These are phyloP conservation scores for Ceyx erithaca DNA, from an alignment of 2,797 vertebrate genomes.

Conservation along the genomic window DNA sequence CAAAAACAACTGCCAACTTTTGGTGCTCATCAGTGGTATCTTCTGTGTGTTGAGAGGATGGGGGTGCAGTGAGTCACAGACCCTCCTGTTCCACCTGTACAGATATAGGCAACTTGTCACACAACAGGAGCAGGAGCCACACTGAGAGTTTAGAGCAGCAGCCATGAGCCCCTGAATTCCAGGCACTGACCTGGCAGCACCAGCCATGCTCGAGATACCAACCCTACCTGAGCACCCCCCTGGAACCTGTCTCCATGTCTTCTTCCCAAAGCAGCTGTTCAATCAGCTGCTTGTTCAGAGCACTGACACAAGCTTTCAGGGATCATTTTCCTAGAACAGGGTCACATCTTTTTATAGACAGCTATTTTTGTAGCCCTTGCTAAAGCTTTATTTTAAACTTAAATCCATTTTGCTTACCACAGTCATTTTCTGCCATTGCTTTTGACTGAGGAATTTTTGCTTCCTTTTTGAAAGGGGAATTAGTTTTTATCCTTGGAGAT, in stretches of 20 bases:
- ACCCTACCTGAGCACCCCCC: neutral
- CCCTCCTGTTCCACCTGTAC: neutral
- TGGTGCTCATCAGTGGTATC: neutral
- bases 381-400: neutral
- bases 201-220: neutral
- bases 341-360: neutral
- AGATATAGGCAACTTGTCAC: neutral
- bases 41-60: neutral
- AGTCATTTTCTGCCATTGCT: neutral
- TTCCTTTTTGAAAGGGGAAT: neutral
- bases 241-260: neutral
- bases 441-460: neutral
- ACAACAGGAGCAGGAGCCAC: neutral
- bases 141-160: neutral
- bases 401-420: slow-evolving; percentile 38
- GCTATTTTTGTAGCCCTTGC: neutral
- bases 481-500: neutral
- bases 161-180: neutral
- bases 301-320: neutral
- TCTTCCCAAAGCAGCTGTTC: neutral
- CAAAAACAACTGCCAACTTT: neutral
- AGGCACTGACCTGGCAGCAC: neutral
- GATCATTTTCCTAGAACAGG: neutral
- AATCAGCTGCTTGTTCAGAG: neutral
- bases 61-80: neutral